Percentiles rank a stretch among this genome's conserved stretches.
Evolutionary conservation across 2,888 invertebrate genomes (phyloP).

Genomic region (Dicranocentrus wangi): DNA sequence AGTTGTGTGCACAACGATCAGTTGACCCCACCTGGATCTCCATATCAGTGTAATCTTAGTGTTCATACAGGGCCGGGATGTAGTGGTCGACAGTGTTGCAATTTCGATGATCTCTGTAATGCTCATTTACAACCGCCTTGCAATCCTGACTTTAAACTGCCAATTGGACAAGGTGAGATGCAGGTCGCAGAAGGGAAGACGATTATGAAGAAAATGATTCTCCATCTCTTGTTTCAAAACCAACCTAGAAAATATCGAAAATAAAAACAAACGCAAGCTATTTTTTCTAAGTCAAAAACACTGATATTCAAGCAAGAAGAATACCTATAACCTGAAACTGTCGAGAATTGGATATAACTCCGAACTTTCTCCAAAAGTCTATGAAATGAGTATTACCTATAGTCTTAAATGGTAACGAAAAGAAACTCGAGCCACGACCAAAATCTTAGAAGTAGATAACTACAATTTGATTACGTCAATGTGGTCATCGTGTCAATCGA

Average conservation of each 20-base stretch:
- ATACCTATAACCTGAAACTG: too few relatives aligned
- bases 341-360: not conserved
- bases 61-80: slow-evolving; percentile 39
- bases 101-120: slow-evolving; percentile 83
- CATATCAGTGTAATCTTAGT: slow-evolving; percentile 47
- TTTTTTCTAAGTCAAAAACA: too few relatives aligned
- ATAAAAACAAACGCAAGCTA: not conserved
- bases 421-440: not conserved
- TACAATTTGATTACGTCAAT: not conserved
- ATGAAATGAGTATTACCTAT: not conserved
- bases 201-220: not conserved
- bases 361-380: not conserved
- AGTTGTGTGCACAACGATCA: slow-evolving; percentile 57
- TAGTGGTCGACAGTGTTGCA: slow-evolving; percentile 78
- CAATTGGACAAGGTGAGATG: slow-evolving; percentile 64
- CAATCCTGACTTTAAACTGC: slow-evolving; percentile 72
- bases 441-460: not conserved
- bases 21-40: slow-evolving; percentile 37
- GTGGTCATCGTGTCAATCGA: not conserved
- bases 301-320: too few relatives aligned
- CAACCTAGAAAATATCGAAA: not conserved
- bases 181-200: not conserved
- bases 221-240: not conserved
- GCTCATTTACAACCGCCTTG: slow-evolving; percentile 76
- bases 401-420: not conserved